These are phyloP conservation scores for Cordilura impudica DNA, from an alignment of 2,888 invertebrate genomes.

Conservation along the genomic window DNA sequence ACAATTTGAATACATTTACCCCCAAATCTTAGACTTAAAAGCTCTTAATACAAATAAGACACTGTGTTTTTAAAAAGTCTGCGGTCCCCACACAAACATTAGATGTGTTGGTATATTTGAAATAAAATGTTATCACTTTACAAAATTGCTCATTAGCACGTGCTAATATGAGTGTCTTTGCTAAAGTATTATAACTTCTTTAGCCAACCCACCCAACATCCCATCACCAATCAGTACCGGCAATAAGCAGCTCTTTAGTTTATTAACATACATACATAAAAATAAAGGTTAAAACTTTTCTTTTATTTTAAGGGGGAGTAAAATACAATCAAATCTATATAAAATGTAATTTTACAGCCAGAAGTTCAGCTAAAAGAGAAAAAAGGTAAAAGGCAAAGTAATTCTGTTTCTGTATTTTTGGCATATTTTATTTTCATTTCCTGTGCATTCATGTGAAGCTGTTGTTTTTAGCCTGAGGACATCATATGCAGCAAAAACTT, in stretches of 20 bases:
- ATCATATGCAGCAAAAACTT: conserved; percentile 40
- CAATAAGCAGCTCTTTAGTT: conserved; percentile 58
- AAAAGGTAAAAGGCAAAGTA: conserved; percentile 3
- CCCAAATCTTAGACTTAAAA: too few species aligned
- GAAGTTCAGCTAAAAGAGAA: neutral
- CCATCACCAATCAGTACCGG: neutral
- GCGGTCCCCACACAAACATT: neutral
- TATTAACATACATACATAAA: conserved; percentile 53
- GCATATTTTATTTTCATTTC: conserved; percentile 61
- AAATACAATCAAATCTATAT: conserved; percentile 14
- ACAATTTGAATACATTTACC: too few species aligned
- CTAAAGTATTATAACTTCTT: conserved; percentile 51
- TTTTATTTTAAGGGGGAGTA: neutral
- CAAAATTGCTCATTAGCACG: conserved; percentile 73
- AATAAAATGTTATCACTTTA: conserved; percentile 71
- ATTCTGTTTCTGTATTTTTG: conserved; percentile 37
- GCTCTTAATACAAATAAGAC: neutral
- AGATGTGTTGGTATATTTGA: neutral
- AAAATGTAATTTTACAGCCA: conserved; percentile 30
- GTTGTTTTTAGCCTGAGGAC: conserved; percentile 64
- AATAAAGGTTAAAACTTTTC: neutral
- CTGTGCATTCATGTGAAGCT: conserved; percentile 58
- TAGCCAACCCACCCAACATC: conserved; percentile 4
- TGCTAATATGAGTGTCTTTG: conserved; percentile 66
- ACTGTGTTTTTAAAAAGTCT: neutral